These are phyloP conservation scores for Bilobella aurantiaca DNA, from an alignment of 1,140 invertebrate species.

Conservation along the genomic window DNA sequence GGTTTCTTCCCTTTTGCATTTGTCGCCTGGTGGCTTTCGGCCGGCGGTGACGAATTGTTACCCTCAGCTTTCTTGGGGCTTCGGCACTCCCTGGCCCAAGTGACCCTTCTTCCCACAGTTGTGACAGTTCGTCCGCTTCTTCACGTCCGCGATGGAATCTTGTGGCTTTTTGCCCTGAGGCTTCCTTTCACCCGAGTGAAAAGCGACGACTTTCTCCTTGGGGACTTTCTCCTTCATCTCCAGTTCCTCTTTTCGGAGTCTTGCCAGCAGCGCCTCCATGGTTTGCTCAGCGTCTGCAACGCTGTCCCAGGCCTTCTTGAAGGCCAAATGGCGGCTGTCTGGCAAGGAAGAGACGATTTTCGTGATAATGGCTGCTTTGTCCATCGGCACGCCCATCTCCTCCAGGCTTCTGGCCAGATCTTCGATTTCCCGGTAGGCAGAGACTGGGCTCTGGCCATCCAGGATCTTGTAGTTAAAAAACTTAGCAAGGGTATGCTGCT, in stretches of 20 bases:
- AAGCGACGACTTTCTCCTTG: no score
- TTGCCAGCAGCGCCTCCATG: not conserved
- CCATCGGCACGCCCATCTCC: conserved; percentile 10
- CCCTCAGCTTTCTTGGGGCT: no score
- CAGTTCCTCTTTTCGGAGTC: conserved; percentile 10
- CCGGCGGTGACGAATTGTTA: no score
- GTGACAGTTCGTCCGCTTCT: not conserved
- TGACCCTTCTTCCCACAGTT: conserved; percentile 1
- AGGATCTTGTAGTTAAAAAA: conserved; percentile 18
- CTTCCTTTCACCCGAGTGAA: no score
- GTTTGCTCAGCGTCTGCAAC: conserved; percentile 2
- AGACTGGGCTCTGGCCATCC: not conserved
- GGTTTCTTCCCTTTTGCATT: not conserved
- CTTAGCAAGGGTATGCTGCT: conserved; percentile 11
- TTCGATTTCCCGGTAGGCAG: conserved; percentile 7
- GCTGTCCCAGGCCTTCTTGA: conserved; percentile 19
- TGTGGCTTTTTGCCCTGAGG: no score
- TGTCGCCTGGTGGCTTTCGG: no score
- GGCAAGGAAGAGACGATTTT: not conserved
- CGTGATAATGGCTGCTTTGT: not conserved
- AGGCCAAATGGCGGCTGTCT: not conserved
- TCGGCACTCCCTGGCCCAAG: not conserved
- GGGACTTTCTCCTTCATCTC: conserved; percentile 1
- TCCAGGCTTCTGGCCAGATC: conserved; percentile 12
- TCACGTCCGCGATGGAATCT: not conserved